Evolutionary conservation across 2,113 vertebrate genomes (phyloP).

Genomic region (Anthoscopus minutus): DNA sequence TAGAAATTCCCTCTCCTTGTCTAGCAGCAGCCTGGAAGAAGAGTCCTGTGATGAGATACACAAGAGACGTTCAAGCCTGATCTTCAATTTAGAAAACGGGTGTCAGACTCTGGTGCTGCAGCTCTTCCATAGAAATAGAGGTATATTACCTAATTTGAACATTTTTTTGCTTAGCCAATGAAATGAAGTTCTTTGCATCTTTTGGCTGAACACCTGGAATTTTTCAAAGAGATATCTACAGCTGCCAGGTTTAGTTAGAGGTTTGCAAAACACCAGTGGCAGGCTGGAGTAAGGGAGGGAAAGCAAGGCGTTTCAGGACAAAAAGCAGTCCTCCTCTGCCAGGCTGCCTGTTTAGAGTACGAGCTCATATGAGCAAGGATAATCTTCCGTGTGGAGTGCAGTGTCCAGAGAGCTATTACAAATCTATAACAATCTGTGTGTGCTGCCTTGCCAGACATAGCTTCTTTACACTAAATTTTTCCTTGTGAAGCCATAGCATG

Average conservation of each 20-base stretch:
- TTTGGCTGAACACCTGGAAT: not conserved
- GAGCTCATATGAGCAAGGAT: not conserved
- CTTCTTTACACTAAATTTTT: not conserved
- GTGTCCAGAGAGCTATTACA: not conserved
- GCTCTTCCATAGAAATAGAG: not conserved
- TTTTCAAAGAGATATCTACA: not conserved
- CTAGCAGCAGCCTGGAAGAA: not conserved
- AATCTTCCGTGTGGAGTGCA: not conserved
- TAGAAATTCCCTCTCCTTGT: not conserved
- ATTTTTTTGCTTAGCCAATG: not conserved
- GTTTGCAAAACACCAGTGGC: not conserved
- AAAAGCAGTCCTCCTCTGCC: not conserved
- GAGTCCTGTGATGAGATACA: not conserved
- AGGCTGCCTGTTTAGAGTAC: not conserved
- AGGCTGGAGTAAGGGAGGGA: not conserved
- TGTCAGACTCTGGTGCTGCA: not conserved
- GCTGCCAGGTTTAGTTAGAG: not conserved
- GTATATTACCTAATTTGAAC: not conserved
- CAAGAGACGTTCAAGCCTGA: not conserved
- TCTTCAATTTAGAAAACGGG: not conserved
- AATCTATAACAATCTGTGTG: not conserved
- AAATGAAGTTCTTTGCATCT: not conserved
- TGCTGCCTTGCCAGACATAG: not conserved
- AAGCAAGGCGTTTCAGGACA: not conserved
- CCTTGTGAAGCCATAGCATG: not conserved